Evolutionary conservation across 2,888 invertebrate genomes (phyloP).

Genomic region (Pristionchus entomophagus): DNA sequence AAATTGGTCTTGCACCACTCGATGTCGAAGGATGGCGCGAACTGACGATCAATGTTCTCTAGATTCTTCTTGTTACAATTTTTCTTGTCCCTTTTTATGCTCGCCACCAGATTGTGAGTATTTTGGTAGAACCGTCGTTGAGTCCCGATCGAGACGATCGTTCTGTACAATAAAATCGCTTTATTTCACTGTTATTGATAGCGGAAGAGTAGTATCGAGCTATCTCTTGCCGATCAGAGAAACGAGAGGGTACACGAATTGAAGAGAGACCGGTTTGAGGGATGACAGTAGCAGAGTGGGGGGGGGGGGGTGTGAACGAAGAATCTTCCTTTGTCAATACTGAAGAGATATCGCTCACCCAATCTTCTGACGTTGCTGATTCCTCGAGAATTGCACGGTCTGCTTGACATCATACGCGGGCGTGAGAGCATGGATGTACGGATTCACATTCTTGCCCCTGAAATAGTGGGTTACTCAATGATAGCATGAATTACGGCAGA

Average conservation of each 20-base stretch:
- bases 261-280: too few relatives aligned
- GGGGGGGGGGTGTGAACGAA: too few relatives aligned
- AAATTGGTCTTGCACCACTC: conserved; percentile 73
- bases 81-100: conserved; percentile 3
- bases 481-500: background rate
- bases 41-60: conserved; percentile 55
- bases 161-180: conserved; percentile 38
- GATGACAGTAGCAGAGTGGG: too few relatives aligned
- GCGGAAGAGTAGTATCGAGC: background rate
- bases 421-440: conserved; percentile 69
- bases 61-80: conserved; percentile 33
- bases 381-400: background rate
- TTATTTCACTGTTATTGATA: background rate
- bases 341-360: background rate
- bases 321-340: too few relatives aligned
- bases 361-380: conserved; percentile 8
- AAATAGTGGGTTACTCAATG: conserved; percentile 53
- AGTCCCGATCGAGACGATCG: conserved; percentile 60
- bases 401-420: conserved; percentile 53
- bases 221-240: too few relatives aligned
- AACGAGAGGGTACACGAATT: too few relatives aligned
- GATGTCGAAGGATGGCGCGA: conserved; percentile 64
- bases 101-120: conserved; percentile 53
- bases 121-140: conserved; percentile 61
- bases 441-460: conserved; percentile 69